A percentile compares a stretch with the other conserved stretches of the same genome.
Conservation (phyloP, 1,140 invertebrate genomes). For the Ceratina calcarata region DNA sequence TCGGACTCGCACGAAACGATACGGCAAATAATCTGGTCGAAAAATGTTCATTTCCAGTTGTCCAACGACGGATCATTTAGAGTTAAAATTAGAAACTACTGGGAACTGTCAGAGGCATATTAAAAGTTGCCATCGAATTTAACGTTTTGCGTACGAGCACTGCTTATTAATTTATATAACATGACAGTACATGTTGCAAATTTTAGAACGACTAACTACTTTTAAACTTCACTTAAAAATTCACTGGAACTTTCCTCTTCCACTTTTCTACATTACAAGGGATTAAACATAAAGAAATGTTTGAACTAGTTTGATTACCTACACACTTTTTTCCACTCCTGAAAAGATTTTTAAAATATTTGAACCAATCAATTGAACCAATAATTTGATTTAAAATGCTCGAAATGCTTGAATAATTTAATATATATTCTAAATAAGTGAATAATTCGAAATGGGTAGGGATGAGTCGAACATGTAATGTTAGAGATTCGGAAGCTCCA, state of each 20-base stretch:
- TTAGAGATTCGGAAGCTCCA: slow-evolving; percentile 18
- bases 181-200: no score
- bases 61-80: neutral
- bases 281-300: neutral
- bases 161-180: no score
- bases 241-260: no score
- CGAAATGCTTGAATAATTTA: no score
- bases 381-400: no score
- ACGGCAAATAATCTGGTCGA: neutral
- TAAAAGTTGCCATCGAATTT: neutral
- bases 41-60: neutral
- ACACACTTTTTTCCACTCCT: neutral
- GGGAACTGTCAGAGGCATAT: neutral
- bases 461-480: neutral
- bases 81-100: neutral
- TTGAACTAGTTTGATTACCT: neutral
- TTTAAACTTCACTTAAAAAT: neutral
- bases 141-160: neutral
- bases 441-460: neutral
- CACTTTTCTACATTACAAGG: neutral
- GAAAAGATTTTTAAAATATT: no score
- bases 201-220: neutral
- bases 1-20: slow-evolving; percentile 18
- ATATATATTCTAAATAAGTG: neutral
- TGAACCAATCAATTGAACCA: no score